Base-by-base conservation (phyloP, 2,113 vertebrate genomes). In the Triplophysa rosa region DNA sequence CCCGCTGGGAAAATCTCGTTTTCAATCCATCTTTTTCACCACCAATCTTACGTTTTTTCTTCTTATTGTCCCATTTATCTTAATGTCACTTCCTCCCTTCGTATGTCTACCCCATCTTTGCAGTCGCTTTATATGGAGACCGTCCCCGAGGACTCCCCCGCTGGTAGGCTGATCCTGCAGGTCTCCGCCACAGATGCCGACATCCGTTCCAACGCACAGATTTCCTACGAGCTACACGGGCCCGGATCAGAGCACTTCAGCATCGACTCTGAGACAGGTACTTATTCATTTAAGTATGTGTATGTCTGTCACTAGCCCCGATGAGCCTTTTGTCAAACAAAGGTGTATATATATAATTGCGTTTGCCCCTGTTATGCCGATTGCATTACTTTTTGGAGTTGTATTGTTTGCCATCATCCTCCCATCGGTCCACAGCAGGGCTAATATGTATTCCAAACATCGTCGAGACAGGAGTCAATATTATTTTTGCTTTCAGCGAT, bases 141-240 rank as follows among this genome's bases (percentile, higher is more conserved):
- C 0, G 87, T 98, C 88, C 92, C 95, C n/a, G 97, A 99, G 87
- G 95, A 99, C 63, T 87, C 93, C 13, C 90, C 90, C 63, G 91
- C 95, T 8, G 96, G 95, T 67, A 95, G 95, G 79, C 87, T 97
- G 84, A 91, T 99, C 82, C 84, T 96, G 83, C 97, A 98, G 85
- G 93, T 98, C 14, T 95, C 94, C 11, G 97, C 97, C 21, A 92
- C 91, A 13, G 98, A 99, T 4, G 94, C 94, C 37, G 98, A 99
- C 88, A 97, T 98, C 84, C 96, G 96, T 85, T 97, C 97, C 81
- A 99, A 98, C 0, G 96, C 95, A 56, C 95, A 97, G 86, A 95
- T 99, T 80, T 94, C 93, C 77, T 99, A 95, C 1, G 94, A 95
- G 0, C 89, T 99, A 62, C 91, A 92, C 70, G 97, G 97, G 86